Percentiles rank a stretch among this genome's conserved stretches.
phyloP scores from a whole-genome alignment of 1,140 invertebrate genomes.

The Centruroides vittatus region DNA sequence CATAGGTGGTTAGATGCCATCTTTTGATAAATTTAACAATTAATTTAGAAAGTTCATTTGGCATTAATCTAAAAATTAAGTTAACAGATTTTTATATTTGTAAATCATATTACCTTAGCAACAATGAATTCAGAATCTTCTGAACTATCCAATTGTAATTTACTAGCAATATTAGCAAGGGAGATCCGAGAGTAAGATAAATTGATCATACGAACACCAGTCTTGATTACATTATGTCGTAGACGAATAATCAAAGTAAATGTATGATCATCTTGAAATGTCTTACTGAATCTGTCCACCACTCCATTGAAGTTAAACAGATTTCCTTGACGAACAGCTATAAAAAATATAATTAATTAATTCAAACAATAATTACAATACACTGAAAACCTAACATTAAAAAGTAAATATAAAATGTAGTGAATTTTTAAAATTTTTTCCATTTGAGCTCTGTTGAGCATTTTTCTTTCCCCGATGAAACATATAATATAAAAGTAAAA shows the following conservation, averaged over 20 bases:
- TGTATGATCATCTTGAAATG: slow-evolving; percentile 76
- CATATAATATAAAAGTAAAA: too few relatives aligned
- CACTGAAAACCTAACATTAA: too few relatives aligned
- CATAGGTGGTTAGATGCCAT: too few relatives aligned
- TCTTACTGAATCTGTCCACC: slow-evolving; percentile 70
- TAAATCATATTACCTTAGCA: slow-evolving; percentile 49
- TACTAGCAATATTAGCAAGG: slow-evolving; percentile 81
- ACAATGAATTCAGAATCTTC: slow-evolving; percentile 99
- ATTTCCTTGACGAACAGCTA: slow-evolving; percentile 86
- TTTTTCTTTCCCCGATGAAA: too few relatives aligned
- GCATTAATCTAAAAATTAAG: too few relatives aligned
- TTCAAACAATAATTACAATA: neutral
- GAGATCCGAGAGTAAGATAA: slow-evolving; percentile 94
- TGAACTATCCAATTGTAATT: slow-evolving; percentile 81
- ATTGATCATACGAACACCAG: slow-evolving; percentile 91
- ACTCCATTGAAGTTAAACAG: slow-evolving; percentile 87
- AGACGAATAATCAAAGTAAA: slow-evolving; percentile 87
- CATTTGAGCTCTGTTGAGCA: too few relatives aligned
- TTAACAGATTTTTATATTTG: too few relatives aligned
- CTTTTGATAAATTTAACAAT: too few relatives aligned
- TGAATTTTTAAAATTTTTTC: too few relatives aligned
- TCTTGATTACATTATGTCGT: slow-evolving; percentile 98
- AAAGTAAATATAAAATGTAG: too few relatives aligned
- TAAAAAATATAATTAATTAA: slow-evolving; percentile 13
- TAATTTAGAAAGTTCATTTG: too few relatives aligned